These are phyloP conservation scores for Bovichtus diacanthus DNA, from an alignment of 2,797 vertebrate species.

Conservation along the genomic window DNA sequence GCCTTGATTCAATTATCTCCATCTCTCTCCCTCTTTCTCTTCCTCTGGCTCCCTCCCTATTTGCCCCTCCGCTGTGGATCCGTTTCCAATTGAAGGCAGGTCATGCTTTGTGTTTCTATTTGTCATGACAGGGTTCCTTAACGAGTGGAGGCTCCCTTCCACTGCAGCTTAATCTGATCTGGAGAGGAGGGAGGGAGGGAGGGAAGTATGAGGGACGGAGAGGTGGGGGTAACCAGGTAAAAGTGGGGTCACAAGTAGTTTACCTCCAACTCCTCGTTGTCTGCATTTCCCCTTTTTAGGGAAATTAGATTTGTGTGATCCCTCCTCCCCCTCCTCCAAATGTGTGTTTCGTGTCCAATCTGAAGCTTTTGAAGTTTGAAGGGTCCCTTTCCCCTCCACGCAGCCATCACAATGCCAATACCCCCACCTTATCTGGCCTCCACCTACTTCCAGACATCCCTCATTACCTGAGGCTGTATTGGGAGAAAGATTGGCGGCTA, in stretches of 20 bases:
- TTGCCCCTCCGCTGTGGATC: conserved; percentile 79
- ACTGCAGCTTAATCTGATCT: conserved; percentile 84
- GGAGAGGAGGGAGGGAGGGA: conserved; percentile 46
- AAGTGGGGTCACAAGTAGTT: conserved; percentile 85
- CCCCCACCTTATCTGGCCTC: conserved; percentile 50
- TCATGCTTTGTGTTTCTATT: conserved; percentile 87
- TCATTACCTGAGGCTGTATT: conserved; percentile 82
- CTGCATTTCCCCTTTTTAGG: conserved; percentile 76
- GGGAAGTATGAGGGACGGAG: conserved; percentile 37
- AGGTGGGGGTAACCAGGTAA: conserved; percentile 75
- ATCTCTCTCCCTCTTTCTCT: conserved; percentile 64
- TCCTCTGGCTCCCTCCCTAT: conserved; percentile 58
- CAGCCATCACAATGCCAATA: conserved; percentile 38
- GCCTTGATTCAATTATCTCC: conserved; percentile 86
- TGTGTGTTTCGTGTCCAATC: conserved; percentile 80
- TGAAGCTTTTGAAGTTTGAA: conserved; percentile 83
- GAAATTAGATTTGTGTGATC: conserved; percentile 86
- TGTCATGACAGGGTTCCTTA: conserved; percentile 87
- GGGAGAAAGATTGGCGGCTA: conserved; percentile 76
- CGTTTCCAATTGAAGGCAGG: conserved; percentile 87
- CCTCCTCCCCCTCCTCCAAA: conserved; percentile 55
- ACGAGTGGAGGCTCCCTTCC: conserved; percentile 74
- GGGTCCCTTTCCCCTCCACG: conserved; percentile 54
- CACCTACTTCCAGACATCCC: conserved; percentile 82
- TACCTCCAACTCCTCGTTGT: conserved; percentile 81